These are phyloP conservation scores for Adela reaumurella DNA, from an alignment of 2,888 invertebrate genomes.

Conservation along the genomic window DNA sequence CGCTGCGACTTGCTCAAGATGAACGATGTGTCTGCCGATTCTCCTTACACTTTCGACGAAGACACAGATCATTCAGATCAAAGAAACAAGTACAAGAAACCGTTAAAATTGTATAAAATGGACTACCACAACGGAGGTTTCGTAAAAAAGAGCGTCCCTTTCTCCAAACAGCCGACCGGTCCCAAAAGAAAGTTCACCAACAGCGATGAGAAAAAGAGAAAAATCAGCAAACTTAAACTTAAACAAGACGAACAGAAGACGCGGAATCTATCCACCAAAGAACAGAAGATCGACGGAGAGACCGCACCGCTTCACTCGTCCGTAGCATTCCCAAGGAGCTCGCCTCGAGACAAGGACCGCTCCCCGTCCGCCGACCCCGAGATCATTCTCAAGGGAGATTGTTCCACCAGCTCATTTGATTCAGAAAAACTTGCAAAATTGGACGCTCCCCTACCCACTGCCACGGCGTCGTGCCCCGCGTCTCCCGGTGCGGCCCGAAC, in stretches of 20 bases:
- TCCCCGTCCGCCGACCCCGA: not conserved
- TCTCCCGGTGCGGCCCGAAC: conserved; percentile 34
- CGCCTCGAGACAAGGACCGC: not conserved
- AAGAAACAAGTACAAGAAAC: conserved; percentile 6
- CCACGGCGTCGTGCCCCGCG: conserved; percentile 57
- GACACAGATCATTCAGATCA: conserved; percentile 1
- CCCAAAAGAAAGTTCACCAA: conserved; percentile 37
- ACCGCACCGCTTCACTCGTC: not conserved
- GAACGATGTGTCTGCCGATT: conserved; percentile 4
- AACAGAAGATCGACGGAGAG: conserved; percentile 4
- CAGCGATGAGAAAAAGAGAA: conserved; percentile 21
- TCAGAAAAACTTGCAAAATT: conserved; percentile 35
- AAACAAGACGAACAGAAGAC: conserved; percentile 11
- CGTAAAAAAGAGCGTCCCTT: conserved; percentile 56
- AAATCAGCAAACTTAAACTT: conserved; percentile 14
- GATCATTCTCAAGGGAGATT: not conserved
- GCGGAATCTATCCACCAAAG: conserved; percentile 16
- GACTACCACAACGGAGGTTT: conserved; percentile 50
- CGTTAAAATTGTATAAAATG: conserved; percentile 14
- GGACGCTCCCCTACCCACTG: conserved; percentile 60
- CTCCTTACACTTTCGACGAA: conserved; percentile 10
- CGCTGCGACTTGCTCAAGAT: not conserved
- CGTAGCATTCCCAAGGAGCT: not conserved
- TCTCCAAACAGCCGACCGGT: conserved; percentile 47
- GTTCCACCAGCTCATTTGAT: conserved; percentile 22